phyloP scores from a whole-genome alignment of 1,140 invertebrate genomes.

The Ostrea denselamellosa region DNA sequence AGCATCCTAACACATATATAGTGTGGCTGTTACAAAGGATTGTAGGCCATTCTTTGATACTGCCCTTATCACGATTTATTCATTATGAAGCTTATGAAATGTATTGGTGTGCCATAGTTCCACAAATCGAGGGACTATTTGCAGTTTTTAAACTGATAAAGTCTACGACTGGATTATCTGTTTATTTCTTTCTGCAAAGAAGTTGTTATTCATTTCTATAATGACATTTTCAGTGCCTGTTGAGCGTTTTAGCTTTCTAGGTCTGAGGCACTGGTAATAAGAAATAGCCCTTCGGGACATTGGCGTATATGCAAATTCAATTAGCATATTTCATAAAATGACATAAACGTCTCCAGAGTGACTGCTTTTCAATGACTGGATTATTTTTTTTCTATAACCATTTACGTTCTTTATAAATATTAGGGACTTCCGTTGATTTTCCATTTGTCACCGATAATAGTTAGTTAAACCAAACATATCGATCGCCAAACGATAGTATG shows the following conservation, averaged over 20 bases:
- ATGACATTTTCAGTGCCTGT: not conserved
- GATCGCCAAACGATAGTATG: not conserved
- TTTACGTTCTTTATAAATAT: not conserved
- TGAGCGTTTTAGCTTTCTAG: not conserved
- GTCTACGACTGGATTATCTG: not conserved
- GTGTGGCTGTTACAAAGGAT: not conserved
- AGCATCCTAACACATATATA: not conserved
- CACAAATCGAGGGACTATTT: no score
- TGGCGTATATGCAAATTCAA: constrained; percentile 25
- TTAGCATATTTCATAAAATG: constrained; percentile 29
- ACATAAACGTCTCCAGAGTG: not conserved
- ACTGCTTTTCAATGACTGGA: not conserved
- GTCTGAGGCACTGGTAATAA: not conserved
- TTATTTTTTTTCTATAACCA: not conserved
- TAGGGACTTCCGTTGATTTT: not conserved
- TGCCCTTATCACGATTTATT: not conserved
- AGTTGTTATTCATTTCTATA: not conserved
- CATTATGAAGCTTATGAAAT: not conserved
- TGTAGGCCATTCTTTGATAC: not conserved
- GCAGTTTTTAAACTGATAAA: no score
- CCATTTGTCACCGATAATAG: not conserved
- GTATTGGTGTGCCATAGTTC: not conserved
- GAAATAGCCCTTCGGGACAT: not conserved
- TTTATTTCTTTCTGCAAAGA: not conserved
- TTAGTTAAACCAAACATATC: not conserved